Evolutionary conservation across 2,113 vertebrate species (phyloP).

Genomic region (Hydrolagus affinis): DNA sequence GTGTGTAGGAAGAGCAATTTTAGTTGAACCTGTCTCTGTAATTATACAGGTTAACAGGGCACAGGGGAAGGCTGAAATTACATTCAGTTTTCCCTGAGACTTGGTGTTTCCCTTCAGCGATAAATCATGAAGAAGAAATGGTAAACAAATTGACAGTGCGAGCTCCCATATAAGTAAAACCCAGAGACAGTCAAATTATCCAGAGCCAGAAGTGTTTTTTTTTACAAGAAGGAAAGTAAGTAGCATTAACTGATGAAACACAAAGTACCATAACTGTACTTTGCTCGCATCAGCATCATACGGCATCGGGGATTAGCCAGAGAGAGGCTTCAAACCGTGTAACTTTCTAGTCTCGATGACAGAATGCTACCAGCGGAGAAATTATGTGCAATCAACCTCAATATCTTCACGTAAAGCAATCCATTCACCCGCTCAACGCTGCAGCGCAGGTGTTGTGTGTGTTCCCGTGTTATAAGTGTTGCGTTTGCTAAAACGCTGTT

Average conservation of each 20-base stretch:
- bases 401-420: too few species aligned
- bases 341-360: too few species aligned
- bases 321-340: too few species aligned
- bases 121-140: constrained; percentile 41
- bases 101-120: constrained; percentile 35
- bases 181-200: constrained; percentile 36
- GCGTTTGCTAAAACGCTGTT: too few species aligned
- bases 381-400: too few species aligned
- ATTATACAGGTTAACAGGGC: neutral
- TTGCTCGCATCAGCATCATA: too few species aligned
- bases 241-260: neutral
- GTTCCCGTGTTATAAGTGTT: too few species aligned
- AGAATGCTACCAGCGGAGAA: too few species aligned
- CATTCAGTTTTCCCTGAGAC: neutral
- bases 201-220: constrained; percentile 40
- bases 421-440: too few species aligned
- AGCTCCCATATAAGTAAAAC: constrained; percentile 40
- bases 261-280: neutral
- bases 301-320: too few species aligned
- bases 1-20: neutral
- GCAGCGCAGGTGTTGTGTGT: too few species aligned
- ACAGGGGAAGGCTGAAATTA: neutral
- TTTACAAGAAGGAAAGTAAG: neutral
- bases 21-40: neutral
- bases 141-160: constrained; percentile 39